Conservation (phyloP, 1,140 invertebrate genomes). For the Marisa cornuarietis region DNA sequence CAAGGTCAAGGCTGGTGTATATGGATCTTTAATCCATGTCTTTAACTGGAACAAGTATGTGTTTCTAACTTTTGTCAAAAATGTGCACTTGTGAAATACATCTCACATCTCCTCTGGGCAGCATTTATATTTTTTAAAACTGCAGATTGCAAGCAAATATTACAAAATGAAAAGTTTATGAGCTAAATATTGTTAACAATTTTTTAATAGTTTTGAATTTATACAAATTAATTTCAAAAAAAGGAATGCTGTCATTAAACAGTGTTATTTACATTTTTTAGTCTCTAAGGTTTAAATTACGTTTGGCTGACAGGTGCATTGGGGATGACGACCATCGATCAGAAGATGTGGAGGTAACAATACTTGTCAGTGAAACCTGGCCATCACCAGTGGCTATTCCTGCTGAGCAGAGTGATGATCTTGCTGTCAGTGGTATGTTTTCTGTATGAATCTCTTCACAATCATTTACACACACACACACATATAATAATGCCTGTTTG, state of each 20-base stretch:
- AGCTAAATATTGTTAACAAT: no score
- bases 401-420: slow-evolving; percentile 18
- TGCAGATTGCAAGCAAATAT: no score
- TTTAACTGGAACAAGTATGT: slow-evolving; percentile 40
- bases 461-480: background rate
- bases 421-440: slow-evolving; percentile 37
- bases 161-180: no score
- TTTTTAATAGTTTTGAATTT: no score
- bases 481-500: background rate
- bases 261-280: background rate
- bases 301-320: slow-evolving; percentile 36
- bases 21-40: slow-evolving; percentile 22
- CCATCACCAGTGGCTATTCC: slow-evolving; percentile 43
- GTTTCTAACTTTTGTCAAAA: background rate
- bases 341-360: slow-evolving; percentile 37
- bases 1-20: slow-evolving; percentile 40
- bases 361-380: slow-evolving; percentile 30
- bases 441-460: no score
- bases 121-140: no score
- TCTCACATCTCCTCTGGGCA: no score
- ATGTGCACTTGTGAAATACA: no score
- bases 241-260: background rate
- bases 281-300: background rate
- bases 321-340: slow-evolving; percentile 30
- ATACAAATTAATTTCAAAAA: no score